Base-by-base conservation (phyloP, 2,113 vertebrate species). In the Oncorhynchus keta region DNA sequence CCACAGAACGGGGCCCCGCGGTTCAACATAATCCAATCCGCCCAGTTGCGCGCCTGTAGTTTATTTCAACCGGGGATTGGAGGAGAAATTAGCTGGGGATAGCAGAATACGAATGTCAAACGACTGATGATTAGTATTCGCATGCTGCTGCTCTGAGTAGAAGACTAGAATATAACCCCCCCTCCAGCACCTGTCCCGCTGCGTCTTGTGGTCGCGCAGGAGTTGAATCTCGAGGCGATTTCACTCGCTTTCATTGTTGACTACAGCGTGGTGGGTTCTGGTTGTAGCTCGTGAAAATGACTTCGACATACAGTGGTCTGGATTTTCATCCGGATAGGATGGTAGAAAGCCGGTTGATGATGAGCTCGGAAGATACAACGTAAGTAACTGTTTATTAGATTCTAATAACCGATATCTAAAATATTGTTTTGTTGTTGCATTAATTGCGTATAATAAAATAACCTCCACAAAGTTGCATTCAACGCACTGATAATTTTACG, bases 261-360 rank as follows among this genome's bases (percentile, higher is more conserved):
- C 88, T 86, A 84, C 80, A 89, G 83, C 89, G 87, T 59, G 67
- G 45, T 24, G n/a, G n/a, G 20, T n/a, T 61, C 7, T 61, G 8
- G 13, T 22, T 62, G n/a, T 62, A 24, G 59, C n/a, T 62, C 6
- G 77, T 84, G 81, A 95, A 85, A 91, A 97, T 97, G 96, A 97
- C 95, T 96, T 96, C 96, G 95, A 92, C 96, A 85, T 97, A 95
- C 92, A 95, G 95, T 4, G 51, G 51, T 94, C 93, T 97, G 93
- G 95, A 96, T 95, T 97, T 96, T 91, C 95, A 94, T 89, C 95
- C 95, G 82, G 92, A 95, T 90, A 95, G 91, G 92, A 94, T 97
- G 90, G 85, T 95, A 72, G 96, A 97, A 88, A 95, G 95, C 90
- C 95, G 96, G 81, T 89, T 97, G 93, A 92, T 97, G 89, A 92